Evolutionary conservation across 2,888 invertebrate species (phyloP), one percentile per base, ranked within the genome.

Genomic region (Nomada ruficornis): DNA sequence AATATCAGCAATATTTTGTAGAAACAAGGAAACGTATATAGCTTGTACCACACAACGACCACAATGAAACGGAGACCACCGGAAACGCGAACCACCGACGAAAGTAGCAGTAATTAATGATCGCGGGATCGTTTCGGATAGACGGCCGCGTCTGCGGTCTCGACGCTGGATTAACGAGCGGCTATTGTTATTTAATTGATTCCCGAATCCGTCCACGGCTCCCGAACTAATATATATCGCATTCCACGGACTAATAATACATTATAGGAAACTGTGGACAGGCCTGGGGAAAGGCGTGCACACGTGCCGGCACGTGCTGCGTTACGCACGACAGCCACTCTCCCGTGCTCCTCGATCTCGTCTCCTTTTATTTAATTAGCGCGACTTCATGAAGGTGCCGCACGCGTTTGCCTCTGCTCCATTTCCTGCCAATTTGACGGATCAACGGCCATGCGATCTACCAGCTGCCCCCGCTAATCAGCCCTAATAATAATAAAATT

Each of bases 281-380:
- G 77, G 72, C 42, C 36, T 74, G 68, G 75, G 80, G 82, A 81
- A 76, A 82, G 75, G 77, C 84, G 73, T 44, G 59, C 57, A 84
- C 92, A 91, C 92, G 92, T 89, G 91, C 55, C 89, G 86, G 57
- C 90, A 87, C 90, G 90, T 91, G 90, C 26, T 62, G 63, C 74
- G 79, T 72, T 81, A 83, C 67, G 82, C 68, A 59, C 77, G 79
- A 42, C 57, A 77, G 65, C n/a, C 71, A 44, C 55, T 23, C 67
- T 88, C 90, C 82, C 82, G 83, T 84, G 89, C 88, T 87, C 86
- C 89, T 84, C 91, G 85, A 91, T 90, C 89, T 87, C 88, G 87
- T 86, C 60, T 71, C 90, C 91, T 91, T 92, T 93, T 91, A 93
- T 93, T 93, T 93, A 92, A 93, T 93, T 93, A 93, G 92, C 89